phyloP scores from a whole-genome alignment of 1,140 invertebrate species.

The Mizuhopecten yessoensis region DNA sequence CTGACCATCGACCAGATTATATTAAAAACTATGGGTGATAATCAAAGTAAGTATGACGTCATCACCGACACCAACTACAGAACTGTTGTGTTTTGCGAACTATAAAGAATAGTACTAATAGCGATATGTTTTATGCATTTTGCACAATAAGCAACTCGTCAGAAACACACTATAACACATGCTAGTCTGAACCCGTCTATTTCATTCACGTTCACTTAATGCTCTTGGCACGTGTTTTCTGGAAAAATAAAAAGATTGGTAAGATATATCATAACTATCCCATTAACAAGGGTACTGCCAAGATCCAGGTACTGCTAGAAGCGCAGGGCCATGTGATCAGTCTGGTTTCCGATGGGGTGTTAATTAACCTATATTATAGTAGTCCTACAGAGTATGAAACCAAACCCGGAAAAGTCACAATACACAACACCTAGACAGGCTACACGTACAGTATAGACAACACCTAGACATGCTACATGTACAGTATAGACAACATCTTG shows the following conservation, averaged over 20 bases:
- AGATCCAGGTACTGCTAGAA: not conserved
- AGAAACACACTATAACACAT: not conserved
- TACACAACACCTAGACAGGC: too few species aligned
- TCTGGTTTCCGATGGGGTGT: not conserved
- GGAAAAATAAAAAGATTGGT: not conserved
- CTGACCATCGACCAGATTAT: not conserved
- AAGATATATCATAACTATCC: not conserved
- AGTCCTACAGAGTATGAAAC: too few species aligned
- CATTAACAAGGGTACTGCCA: not conserved
- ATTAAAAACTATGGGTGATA: slow-evolving; percentile 8
- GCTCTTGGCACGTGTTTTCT: not conserved
- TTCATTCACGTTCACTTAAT: not conserved
- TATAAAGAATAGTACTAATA: too few species aligned
- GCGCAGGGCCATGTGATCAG: not conserved
- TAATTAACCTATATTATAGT: slow-evolving; percentile 18
- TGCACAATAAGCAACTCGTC: too few species aligned
- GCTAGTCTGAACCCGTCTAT: not conserved
- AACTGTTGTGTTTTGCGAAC: too few species aligned
- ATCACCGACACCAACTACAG: too few species aligned
- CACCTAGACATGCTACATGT: too few species aligned
- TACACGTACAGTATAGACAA: too few species aligned
- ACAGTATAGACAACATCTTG: too few species aligned
- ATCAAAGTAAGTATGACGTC: not conserved
- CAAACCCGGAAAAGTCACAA: too few species aligned
- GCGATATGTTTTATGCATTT: too few species aligned